Percentiles rank a stretch among this genome's conserved stretches.
These are phyloP conservation scores for Gymnocephalus cernua DNA, from an alignment of 2,113 vertebrate genomes.

Conservation along the genomic window DNA sequence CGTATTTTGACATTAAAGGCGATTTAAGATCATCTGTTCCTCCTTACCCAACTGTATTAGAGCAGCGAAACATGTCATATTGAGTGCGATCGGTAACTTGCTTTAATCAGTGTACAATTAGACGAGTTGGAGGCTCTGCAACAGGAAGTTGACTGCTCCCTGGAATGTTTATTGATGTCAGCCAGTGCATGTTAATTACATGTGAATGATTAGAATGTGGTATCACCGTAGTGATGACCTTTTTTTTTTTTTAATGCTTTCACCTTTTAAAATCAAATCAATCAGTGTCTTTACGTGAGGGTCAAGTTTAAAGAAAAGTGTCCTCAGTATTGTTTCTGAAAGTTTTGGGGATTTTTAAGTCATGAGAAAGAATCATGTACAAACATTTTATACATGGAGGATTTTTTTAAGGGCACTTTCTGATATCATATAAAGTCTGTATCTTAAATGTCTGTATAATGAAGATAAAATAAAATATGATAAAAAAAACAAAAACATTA, in stretches of 20 bases:
- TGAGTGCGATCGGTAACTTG: conserved; percentile 45
- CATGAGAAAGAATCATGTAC: neutral
- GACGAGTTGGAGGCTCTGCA: conserved; percentile 33
- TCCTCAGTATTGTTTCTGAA: neutral
- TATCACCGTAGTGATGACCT: neutral
- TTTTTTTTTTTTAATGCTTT: conserved; percentile 1
- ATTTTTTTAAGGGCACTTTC: too few species aligned
- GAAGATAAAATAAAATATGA: neutral
- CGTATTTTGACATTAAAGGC: conserved; percentile 51
- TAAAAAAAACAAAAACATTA: neutral
- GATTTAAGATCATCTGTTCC: conserved; percentile 53
- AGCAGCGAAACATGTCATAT: conserved; percentile 54
- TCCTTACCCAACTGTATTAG: conserved; percentile 15
- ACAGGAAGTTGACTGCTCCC: conserved; percentile 38
- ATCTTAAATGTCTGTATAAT: too few species aligned
- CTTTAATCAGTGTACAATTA: conserved; percentile 67
- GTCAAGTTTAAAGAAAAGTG: neutral
- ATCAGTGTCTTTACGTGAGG: neutral
- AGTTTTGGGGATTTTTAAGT: neutral
- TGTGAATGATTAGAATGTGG: conserved; percentile 42
- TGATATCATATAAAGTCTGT: too few species aligned
- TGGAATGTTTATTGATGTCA: conserved; percentile 47
- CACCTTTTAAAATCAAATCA: neutral
- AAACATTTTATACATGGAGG: too few species aligned
- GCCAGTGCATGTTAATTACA: conserved; percentile 51